phyloP scores from a whole-genome alignment of 2,797 vertebrate species.

The Morus bassanus region DNA sequence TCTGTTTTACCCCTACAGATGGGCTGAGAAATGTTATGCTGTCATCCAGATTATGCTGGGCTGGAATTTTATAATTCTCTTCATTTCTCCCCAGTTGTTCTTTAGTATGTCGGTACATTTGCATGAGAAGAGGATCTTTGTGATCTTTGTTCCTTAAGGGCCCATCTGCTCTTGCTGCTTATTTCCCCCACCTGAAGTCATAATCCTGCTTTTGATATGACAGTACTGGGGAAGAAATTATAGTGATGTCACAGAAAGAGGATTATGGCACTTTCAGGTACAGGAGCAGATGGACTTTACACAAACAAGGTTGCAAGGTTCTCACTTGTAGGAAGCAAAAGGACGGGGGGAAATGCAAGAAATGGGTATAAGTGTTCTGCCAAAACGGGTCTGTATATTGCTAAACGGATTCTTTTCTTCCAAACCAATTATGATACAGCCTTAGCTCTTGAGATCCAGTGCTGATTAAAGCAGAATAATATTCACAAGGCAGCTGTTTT shows the following conservation, averaged over 20 bases:
- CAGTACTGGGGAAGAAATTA: neutral
- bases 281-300: slow-evolving; percentile 55
- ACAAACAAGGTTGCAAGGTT: neutral
- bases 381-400: neutral
- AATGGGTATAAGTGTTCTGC: neutral
- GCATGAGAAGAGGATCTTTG: slow-evolving; percentile 60
- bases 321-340: neutral
- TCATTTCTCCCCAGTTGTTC: slow-evolving; percentile 11
- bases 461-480: neutral
- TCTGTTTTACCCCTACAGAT: neutral
- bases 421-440: neutral
- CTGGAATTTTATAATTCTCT: neutral
- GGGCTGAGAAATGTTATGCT: neutral
- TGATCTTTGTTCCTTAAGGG: slow-evolving; percentile 39
- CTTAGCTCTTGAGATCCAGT: neutral
- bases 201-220: slow-evolving; percentile 49
- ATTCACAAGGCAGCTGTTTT: neutral
- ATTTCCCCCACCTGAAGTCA: slow-evolving; percentile 56
- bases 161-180: slow-evolving; percentile 64
- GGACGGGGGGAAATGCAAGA: neutral
- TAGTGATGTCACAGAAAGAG: neutral
- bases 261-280: slow-evolving; percentile 38
- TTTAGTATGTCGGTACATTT: slow-evolving; percentile 2
- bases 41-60: neutral
- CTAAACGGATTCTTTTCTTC: neutral